Evolutionary conservation across 2,113 vertebrate genomes (phyloP).

Genomic region (Chionis minor): DNA sequence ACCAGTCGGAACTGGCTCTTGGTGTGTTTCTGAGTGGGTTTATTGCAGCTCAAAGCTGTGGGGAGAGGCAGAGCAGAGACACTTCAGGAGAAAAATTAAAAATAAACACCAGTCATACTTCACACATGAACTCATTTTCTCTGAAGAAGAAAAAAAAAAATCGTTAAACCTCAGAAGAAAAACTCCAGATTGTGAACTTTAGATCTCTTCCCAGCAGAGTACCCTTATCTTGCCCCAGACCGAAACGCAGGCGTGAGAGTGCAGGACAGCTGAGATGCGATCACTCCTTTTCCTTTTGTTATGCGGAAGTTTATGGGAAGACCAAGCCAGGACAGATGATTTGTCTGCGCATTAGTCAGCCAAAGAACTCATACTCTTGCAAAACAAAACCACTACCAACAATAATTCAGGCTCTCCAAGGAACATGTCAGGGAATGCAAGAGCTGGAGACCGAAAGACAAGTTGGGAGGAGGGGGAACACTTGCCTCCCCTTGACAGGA

Average conservation of each 20-base stretch:
- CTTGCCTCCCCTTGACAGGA: neutral
- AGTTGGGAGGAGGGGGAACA: neutral
- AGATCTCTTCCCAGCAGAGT: neutral
- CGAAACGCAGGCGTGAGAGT: neutral
- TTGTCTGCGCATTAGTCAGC: constrained; percentile 1
- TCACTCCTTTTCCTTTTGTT: neutral
- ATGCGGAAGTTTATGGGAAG: neutral
- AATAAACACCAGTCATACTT: neutral
- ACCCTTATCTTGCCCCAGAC: neutral
- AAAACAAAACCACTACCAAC: constrained; percentile 45
- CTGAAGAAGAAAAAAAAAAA: neutral
- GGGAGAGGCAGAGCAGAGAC: neutral
- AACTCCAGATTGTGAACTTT: neutral
- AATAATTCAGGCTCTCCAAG: constrained; percentile 13
- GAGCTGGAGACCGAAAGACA: neutral
- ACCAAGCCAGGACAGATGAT: constrained; percentile 25
- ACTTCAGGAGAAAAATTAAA: neutral
- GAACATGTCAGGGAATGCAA: neutral
- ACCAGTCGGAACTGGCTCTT: neutral
- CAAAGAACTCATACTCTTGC: constrained; percentile 11
- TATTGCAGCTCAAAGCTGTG: neutral
- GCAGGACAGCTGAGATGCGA: neutral
- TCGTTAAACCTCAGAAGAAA: neutral
- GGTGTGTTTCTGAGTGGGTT: neutral
- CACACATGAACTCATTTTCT: neutral